Conservation (phyloP, 1,140 invertebrate genomes). For the Aphaenogaster floridana region DNA sequence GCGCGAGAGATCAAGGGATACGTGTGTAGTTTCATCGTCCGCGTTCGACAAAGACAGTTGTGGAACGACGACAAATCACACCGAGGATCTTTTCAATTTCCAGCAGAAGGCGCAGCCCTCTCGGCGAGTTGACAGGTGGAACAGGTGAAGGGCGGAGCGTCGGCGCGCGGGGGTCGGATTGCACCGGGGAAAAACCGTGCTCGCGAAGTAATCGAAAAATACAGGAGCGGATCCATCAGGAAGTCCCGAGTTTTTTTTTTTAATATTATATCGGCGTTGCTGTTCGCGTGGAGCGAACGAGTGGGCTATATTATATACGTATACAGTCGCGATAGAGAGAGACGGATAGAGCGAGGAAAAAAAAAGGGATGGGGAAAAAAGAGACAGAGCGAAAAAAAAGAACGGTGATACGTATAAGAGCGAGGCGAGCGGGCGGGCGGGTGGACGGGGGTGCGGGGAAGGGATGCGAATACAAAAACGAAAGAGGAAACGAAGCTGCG, state of each 20-base stretch:
- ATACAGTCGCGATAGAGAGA: constrained; percentile 45
- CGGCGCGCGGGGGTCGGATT: constrained; percentile 39
- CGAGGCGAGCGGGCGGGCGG: neutral
- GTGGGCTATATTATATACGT: constrained; percentile 56
- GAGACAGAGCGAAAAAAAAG: constrained; percentile 38
- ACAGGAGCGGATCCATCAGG: constrained; percentile 68
- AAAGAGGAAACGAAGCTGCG: constrained; percentile 56
- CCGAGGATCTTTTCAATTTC: constrained; percentile 66
- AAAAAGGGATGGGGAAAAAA: neutral
- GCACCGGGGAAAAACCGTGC: constrained; percentile 60
- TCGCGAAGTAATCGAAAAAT: constrained; percentile 65
- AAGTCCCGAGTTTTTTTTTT: constrained; percentile 76
- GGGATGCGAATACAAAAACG: constrained; percentile 49
- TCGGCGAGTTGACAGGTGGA: constrained; percentile 59
- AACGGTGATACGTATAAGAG: constrained; percentile 63
- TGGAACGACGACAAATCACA: constrained; percentile 60
- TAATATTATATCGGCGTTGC: constrained; percentile 76
- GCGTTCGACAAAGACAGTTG: constrained; percentile 51
- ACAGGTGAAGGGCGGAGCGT: constrained; percentile 63
- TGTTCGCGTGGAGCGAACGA: constrained; percentile 37
- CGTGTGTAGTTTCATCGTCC: constrained; percentile 23
- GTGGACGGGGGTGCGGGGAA: neutral
- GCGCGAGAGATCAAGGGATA: constrained; percentile 27
- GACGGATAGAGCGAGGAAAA: constrained; percentile 63
- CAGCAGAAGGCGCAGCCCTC: constrained; percentile 52